Conservation (phyloP, 2,797 vertebrate species). For the Anas capensis region DNA sequence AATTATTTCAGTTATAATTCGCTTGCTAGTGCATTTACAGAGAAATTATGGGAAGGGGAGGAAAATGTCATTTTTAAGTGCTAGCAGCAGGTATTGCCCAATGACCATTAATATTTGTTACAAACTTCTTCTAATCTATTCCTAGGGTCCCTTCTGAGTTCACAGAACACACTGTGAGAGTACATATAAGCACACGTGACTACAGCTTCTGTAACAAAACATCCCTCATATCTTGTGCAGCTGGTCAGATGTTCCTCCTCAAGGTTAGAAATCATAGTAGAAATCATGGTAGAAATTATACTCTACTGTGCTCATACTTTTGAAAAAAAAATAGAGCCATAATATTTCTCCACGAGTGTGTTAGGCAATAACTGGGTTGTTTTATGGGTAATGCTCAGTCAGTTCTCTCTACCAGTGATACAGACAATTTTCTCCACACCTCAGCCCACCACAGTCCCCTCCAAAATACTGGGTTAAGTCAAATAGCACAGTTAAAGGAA, state of each 20-base stretch:
- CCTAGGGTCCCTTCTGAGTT: neutral
- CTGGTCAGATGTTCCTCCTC: neutral
- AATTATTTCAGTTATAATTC: neutral
- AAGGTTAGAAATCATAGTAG: neutral
- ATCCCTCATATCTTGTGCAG: neutral
- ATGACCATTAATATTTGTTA: neutral
- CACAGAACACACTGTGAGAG: neutral
- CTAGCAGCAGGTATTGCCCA: neutral
- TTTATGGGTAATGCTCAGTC: neutral
- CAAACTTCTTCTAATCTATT: neutral
- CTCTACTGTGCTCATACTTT: fast-evolving
- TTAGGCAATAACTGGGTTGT: neutral
- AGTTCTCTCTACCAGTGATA: neutral
- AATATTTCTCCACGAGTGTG: neutral
- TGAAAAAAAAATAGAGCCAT: neutral
- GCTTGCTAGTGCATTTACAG: neutral
- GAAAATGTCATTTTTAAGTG: neutral
- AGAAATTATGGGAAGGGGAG: neutral
- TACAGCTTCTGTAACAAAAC: neutral
- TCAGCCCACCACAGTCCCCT: neutral
- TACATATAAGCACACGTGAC: fast-evolving
- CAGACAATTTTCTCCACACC: neutral
- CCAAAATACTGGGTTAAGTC: fast-evolving
- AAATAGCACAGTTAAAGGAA: neutral
- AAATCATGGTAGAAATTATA: too few relatives aligned